Evolutionary conservation across 1,140 invertebrate species (phyloP).

Genomic region (Amyelois transitella): DNA sequence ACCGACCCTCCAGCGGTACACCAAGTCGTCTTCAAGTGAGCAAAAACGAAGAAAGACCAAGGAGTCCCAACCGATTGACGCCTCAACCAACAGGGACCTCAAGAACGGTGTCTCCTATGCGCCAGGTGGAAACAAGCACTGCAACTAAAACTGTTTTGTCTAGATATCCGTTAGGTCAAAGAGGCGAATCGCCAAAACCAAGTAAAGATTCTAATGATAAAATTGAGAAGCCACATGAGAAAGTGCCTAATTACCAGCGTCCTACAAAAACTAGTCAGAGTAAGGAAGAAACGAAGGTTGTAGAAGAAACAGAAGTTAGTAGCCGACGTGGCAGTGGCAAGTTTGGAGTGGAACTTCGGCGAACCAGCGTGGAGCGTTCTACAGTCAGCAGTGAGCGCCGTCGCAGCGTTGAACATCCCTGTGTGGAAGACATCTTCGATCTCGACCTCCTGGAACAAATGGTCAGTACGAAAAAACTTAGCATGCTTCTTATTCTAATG

Average conservation of each 20-base stretch:
- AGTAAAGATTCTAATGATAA: conserved; percentile 20
- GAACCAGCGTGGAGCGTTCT: conserved; percentile 69
- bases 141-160: conserved; percentile 29
- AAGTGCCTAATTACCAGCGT: conserved; percentile 48
- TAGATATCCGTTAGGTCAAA: conserved; percentile 21
- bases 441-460: conserved; percentile 80
- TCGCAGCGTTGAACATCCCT: conserved; percentile 65
- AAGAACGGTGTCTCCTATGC: conserved; percentile 37
- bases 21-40: neutral
- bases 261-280: conserved; percentile 57
- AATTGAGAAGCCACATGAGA: conserved; percentile 35
- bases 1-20: conserved; percentile 6
- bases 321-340: conserved; percentile 74
- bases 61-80: conserved; percentile 25
- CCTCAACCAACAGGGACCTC: conserved; percentile 32
- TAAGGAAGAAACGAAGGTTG: conserved; percentile 44
- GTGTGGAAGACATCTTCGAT: conserved; percentile 83
- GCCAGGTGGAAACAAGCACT: conserved; percentile 21
- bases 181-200: conserved; percentile 26
- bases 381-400: conserved; percentile 53
- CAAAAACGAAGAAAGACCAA: conserved; percentile 21
- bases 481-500: conserved; percentile 12
- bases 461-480: conserved; percentile 56
- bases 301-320: conserved; percentile 51
- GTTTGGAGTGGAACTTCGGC: conserved; percentile 78